phyloP scores from a whole-genome alignment of 2,888 invertebrate species.

The Ormyrus labotus region DNA sequence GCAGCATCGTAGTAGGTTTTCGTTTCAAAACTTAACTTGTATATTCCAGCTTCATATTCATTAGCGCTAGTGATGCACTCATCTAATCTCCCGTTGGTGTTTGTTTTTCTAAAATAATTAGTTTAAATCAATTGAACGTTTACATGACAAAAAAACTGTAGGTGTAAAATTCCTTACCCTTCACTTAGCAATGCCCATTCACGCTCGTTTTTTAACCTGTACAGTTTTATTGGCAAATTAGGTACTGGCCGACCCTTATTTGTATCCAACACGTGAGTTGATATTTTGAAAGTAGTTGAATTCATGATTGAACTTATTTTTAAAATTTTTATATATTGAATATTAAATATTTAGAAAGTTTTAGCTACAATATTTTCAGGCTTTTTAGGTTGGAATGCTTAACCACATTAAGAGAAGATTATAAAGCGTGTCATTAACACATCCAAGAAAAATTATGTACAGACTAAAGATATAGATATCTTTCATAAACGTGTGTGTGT shows the following conservation, averaged over 20 bases:
- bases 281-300: constrained; percentile 75
- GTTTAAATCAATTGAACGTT: no score
- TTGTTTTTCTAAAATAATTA: no score
- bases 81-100: no score
- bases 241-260: constrained; percentile 81
- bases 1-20: constrained; percentile 80
- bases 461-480: constrained; percentile 6
- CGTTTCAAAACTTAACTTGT: constrained; percentile 84
- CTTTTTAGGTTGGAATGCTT: constrained; percentile 44
- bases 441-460: not conserved
- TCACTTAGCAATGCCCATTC: constrained; percentile 44
- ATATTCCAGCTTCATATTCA: constrained; percentile 80
- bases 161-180: constrained; percentile 25
- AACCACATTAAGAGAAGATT: constrained; percentile 8
- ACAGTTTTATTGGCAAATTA: constrained; percentile 81
- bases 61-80: no score
- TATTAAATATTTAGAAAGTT: no score
- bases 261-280: constrained; percentile 85
- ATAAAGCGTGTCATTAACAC: not conserved
- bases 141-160: no score
- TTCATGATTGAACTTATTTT: no score
- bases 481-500: no score
- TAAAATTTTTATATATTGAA: no score
- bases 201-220: constrained; percentile 78
- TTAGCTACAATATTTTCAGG: not conserved